Evolutionary conservation across 1,140 invertebrate genomes (phyloP).

Genomic region (Oppia nitens): DNA sequence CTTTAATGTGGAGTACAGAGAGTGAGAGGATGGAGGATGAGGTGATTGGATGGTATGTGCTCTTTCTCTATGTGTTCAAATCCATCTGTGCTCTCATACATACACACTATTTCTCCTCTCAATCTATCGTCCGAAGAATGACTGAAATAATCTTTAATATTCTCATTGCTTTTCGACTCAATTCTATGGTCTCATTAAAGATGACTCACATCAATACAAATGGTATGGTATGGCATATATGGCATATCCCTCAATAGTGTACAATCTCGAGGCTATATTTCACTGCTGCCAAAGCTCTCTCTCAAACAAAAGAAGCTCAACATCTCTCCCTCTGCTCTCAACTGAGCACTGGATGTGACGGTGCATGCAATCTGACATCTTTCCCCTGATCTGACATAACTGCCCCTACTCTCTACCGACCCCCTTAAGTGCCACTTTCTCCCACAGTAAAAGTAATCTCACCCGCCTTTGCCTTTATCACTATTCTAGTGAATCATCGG

Average conservation of each 20-base stretch:
- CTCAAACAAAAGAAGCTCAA: background rate
- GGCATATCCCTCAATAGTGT: no score
- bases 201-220: background rate
- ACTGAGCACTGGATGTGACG: no score
- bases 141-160: background rate
- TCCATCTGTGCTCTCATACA: background rate
- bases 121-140: background rate
- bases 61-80: no score
- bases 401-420: no score
- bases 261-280: background rate
- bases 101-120: no score
- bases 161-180: no score
- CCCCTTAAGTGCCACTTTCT: background rate
- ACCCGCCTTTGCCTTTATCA: no score
- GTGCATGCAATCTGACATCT: background rate
- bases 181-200: background rate
- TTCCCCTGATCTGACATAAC: background rate
- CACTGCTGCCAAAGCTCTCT: no score
- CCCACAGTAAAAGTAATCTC: background rate
- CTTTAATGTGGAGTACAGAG: background rate
- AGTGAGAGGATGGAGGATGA: background rate
- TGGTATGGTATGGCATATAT: no score
- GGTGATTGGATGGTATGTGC: background rate
- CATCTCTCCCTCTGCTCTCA: background rate
- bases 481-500: background rate